These are phyloP conservation scores for Diorhabda sublineata DNA, from an alignment of 1,140 invertebrate species.

Conservation along the genomic window DNA sequence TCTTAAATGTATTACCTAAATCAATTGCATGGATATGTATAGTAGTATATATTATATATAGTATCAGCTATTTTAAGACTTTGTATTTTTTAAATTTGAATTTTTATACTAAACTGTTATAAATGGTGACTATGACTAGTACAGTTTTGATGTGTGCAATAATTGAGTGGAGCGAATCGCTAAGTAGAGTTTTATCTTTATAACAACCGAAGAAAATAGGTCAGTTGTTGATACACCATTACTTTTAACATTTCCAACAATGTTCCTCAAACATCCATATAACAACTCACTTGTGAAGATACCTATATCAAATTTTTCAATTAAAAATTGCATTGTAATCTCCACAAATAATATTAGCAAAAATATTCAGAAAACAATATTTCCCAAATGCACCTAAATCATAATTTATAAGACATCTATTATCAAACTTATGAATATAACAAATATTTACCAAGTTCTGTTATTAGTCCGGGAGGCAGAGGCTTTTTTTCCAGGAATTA, in stretches of 20 bases:
- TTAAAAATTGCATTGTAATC: neutral
- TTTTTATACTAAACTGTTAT: conserved; percentile 51
- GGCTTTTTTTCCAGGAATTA: too few species aligned
- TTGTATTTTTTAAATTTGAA: conserved; percentile 51
- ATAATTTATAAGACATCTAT: too few species aligned
- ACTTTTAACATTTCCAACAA: too few species aligned
- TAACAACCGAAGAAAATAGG: conserved; percentile 24
- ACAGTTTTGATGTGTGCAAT: conserved; percentile 47
- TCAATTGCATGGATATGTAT: conserved; percentile 48
- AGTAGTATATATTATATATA: conserved; percentile 46
- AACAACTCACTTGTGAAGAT: neutral
- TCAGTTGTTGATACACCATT: too few species aligned
- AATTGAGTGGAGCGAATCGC: conserved; percentile 33
- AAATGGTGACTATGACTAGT: conserved; percentile 48
- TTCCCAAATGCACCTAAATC: too few species aligned
- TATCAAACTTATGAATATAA: too few species aligned
- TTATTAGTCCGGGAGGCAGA: too few species aligned
- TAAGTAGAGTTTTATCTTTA: conserved; percentile 45
- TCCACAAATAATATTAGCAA: too few species aligned
- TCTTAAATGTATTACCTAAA: conserved; percentile 44
- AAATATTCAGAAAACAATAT: too few species aligned
- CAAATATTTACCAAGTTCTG: too few species aligned
- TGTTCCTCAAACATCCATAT: neutral
- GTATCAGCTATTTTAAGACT: conserved; percentile 49
- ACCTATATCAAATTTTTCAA: neutral